These are phyloP conservation scores for Yponomeuta sedellus DNA, from an alignment of 2,888 invertebrate genomes.

Conservation along the genomic window DNA sequence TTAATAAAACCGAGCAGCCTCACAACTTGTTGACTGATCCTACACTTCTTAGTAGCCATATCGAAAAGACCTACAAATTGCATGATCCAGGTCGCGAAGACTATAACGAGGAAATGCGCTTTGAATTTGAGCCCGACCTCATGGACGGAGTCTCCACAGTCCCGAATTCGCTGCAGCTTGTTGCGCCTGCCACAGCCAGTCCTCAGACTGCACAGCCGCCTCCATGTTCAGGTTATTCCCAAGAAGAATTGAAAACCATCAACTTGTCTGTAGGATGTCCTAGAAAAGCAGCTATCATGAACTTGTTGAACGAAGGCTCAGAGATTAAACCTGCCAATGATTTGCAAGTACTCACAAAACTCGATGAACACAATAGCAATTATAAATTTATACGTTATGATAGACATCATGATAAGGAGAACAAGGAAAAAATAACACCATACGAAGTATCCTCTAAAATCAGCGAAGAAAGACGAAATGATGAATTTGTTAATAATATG, in stretches of 20 bases:
- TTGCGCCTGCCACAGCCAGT: no score
- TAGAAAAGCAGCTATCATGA: not conserved
- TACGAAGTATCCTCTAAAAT: not conserved
- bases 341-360: no score
- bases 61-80: no score
- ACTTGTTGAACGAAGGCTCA: not conserved
- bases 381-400: not conserved
- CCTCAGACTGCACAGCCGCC: not conserved
- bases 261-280: not conserved
- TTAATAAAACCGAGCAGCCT: not conserved
- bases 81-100: no score
- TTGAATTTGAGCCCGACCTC: no score
- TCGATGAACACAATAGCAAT: not conserved
- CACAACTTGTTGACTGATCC: no score
- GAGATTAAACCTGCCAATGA: not conserved
- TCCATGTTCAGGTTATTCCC: not conserved
- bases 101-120: no score
- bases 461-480: not conserved
- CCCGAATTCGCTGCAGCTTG: no score
- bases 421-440: not conserved
- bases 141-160: no score
- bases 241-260: not conserved
- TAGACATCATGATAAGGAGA: not conserved
- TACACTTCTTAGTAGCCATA: no score
- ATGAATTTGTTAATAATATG: not conserved